Evolutionary conservation across 2,797 vertebrate genomes (phyloP), one percentile per base, ranked within the genome.

Genomic region (Macropodus opercularis): DNA sequence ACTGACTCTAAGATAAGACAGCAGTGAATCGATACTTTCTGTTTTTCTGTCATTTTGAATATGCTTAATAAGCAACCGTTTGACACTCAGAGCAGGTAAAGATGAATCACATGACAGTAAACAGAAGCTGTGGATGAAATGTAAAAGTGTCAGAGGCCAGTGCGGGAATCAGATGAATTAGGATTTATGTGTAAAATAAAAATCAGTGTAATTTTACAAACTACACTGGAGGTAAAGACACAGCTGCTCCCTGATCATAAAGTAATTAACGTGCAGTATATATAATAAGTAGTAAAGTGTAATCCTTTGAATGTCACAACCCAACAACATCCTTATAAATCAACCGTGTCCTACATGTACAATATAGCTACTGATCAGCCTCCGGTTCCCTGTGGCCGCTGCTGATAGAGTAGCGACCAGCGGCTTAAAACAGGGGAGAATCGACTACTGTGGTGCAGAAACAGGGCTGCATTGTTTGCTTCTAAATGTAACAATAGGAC

Each of bases 391-490:
- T 24, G 24, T 40, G 68, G 65, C 70, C 17, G 58, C 13, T 67
- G 59, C 78, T 79, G 81, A 86, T 84, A 63, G 80, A 89, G 83
- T 82, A 44, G 79, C 70, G 84, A 85, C 80, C 74, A 34, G 79
- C 34, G 65, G 79, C 79, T 82, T 77, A 77, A 84, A 64, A 53
- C 66, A 21, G 75, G 63, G 68, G 69, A 84, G 89, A 86, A 88
- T 81, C 35, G 65, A 80, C 78, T 75, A 83, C 80, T 87, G 87
- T 88, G 75, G 73, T 8, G 10, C 1, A 17, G 54, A 78, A 79
- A 89, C 84, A 89, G 84, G 73, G 57, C 49, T 1, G 57, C 72
- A 87, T 91, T 90, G 89, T 90, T 87, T 6, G n/a, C 44, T 9
- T 39, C 72, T 44, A 59, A 68, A 43, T 2, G 15, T 54, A 86